Evolutionary conservation across 1,140 invertebrate genomes (phyloP).

Genomic region (Drosophila nebulosa): DNA sequence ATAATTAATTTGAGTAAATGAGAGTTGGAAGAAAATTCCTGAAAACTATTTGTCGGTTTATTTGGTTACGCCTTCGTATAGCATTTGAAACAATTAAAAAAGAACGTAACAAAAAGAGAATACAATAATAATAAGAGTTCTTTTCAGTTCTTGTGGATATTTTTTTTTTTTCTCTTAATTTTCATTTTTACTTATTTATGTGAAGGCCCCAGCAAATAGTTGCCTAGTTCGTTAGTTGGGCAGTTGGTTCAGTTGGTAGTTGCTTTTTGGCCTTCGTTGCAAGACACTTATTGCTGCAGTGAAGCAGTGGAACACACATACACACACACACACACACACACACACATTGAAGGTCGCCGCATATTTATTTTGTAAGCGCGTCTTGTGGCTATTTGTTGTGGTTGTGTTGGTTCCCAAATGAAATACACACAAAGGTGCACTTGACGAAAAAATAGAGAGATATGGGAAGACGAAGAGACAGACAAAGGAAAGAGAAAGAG

Average conservation of each 20-base stretch:
- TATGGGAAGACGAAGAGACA: neutral
- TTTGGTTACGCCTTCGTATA: neutral
- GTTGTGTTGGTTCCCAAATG: constrained; percentile 3
- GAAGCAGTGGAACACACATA: neutral
- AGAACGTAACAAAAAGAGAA: neutral
- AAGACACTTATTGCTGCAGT: constrained; percentile 9
- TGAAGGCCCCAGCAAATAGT: neutral
- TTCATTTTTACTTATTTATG: constrained; percentile 9
- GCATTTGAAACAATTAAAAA: neutral
- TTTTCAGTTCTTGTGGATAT: neutral
- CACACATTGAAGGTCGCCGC: neutral
- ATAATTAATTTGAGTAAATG: constrained; percentile 58
- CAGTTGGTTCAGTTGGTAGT: neutral
- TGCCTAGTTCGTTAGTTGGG: neutral
- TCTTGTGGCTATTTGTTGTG: constrained; percentile 4
- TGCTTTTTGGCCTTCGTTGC: constrained; percentile 3
- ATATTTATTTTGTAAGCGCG: constrained; percentile 5
- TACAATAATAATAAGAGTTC: neutral
- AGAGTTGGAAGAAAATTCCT: constrained; percentile 14
- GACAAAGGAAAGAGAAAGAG: neutral
- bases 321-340: neutral
- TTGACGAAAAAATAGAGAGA: neutral
- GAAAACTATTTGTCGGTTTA: constrained; percentile 2
- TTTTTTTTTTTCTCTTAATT: neutral
- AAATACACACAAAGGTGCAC: neutral